phyloP scores from a whole-genome alignment of 2,113 vertebrate species.

The Microtus ochrogaster region DNA sequence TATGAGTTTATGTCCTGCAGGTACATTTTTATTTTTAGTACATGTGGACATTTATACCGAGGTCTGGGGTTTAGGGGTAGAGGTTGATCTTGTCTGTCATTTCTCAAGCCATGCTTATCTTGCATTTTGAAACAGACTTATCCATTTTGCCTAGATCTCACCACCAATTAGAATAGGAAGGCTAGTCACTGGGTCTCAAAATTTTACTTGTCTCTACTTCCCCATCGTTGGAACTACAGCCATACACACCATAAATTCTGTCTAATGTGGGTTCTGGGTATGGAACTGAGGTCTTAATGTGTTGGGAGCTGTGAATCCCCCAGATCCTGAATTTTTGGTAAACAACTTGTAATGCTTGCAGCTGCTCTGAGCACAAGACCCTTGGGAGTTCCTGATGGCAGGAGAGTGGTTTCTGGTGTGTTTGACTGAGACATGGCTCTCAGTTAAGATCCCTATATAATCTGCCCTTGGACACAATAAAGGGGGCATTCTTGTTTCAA shows the following conservation, averaged over 20 bases:
- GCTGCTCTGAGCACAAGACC: no score
- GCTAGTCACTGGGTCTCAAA: not conserved
- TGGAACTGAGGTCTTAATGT: not conserved
- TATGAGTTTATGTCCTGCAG: not conserved
- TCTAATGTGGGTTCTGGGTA: not conserved
- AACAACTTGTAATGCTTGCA: no score
- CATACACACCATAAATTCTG: not conserved
- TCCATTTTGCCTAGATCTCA: not conserved
- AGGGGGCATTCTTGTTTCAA: no score
- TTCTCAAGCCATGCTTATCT: not conserved
- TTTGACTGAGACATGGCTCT: no score
- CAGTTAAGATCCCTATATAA: no score
- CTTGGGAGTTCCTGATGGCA: no score
- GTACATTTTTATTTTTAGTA: not conserved
- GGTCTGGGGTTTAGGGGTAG: not conserved
- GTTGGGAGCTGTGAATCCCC: no score
- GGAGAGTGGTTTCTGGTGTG: no score
- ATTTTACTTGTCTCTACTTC: not conserved
- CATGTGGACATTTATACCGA: not conserved
- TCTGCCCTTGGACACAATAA: no score
- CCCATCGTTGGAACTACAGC: not conserved
- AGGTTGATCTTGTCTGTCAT: not conserved
- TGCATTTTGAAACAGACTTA: not conserved
- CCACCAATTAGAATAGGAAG: not conserved
- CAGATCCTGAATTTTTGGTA: no score